phyloP scores from a whole-genome alignment of 1,140 invertebrate species.

The Brevipalpus yothersi region DNA sequence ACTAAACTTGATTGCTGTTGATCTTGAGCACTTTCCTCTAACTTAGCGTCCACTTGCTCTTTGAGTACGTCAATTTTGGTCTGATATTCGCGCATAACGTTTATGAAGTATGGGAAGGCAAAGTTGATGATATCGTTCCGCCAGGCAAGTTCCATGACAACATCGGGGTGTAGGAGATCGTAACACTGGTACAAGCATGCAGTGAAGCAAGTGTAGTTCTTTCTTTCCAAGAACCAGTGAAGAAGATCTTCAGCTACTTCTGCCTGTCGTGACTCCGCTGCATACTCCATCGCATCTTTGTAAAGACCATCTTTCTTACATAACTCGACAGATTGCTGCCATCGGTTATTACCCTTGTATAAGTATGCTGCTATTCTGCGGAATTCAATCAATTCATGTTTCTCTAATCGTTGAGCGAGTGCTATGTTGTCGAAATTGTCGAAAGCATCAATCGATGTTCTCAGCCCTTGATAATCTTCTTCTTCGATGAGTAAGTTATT shows the following conservation, averaged over 20 bases:
- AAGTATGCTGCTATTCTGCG: slow-evolving; percentile 93
- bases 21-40: slow-evolving; percentile 59
- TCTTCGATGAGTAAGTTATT: slow-evolving; percentile 93
- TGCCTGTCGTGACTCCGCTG: slow-evolving; percentile 79
- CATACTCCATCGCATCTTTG: slow-evolving; percentile 98
- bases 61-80: slow-evolving; percentile 55
- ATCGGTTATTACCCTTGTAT: slow-evolving; percentile 98
- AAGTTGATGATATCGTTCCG: slow-evolving; percentile 96
- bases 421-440: slow-evolving; percentile 99
- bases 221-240: slow-evolving; percentile 86
- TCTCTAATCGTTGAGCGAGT: slow-evolving; percentile 85
- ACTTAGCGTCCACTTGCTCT: slow-evolving; percentile 57
- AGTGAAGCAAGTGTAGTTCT: slow-evolving; percentile 89
- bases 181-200: slow-evolving; percentile 97
- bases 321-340: slow-evolving; percentile 97
- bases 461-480: slow-evolving; percentile 73
- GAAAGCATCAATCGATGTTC: slow-evolving; percentile 95
- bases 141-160: slow-evolving; percentile 94
- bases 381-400: slow-evolving; percentile 97
- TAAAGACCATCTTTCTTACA: slow-evolving; percentile 96
- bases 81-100: slow-evolving; percentile 46
- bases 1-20: slow-evolving; percentile 60
- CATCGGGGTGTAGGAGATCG: slow-evolving; percentile 88
- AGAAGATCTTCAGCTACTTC: slow-evolving; percentile 93
- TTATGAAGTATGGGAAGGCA: slow-evolving; percentile 98